phyloP scores from a whole-genome alignment of 2,888 invertebrate genomes.

The Acleris literana region DNA sequence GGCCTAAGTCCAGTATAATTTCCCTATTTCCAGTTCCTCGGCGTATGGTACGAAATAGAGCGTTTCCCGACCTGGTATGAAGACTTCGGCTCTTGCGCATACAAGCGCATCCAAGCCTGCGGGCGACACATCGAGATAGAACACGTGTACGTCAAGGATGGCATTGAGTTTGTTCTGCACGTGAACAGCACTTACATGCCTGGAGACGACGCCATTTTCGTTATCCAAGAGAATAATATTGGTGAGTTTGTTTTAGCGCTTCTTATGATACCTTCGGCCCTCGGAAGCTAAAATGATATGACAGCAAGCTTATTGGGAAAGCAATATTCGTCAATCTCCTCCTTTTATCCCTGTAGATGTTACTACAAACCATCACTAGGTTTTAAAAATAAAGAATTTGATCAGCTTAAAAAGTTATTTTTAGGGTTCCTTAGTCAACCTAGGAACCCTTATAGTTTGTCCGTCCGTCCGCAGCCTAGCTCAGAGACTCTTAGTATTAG shows the following conservation, averaged over 20 bases:
- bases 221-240: constrained; percentile 62
- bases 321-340: too few relatives aligned
- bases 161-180: constrained; percentile 61
- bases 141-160: constrained; percentile 61
- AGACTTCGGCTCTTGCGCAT: constrained; percentile 61
- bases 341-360: too few relatives aligned
- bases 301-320: too few relatives aligned
- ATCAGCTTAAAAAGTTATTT: too few relatives aligned
- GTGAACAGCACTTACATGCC: constrained; percentile 68
- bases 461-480: too few relatives aligned
- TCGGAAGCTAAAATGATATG: too few relatives aligned
- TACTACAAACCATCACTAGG: too few relatives aligned
- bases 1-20: background rate
- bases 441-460: too few relatives aligned
- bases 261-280: too few relatives aligned
- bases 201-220: constrained; percentile 69
- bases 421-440: too few relatives aligned
- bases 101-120: constrained; percentile 64
- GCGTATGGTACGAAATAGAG: constrained; percentile 71
- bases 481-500: too few relatives aligned
- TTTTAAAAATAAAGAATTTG: too few relatives aligned
- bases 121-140: constrained; percentile 65
- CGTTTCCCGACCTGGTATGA: constrained; percentile 73
- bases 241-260: constrained; percentile 52
- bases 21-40: constrained; percentile 64